Evolutionary conservation across 1,140 invertebrate genomes (phyloP).

Genomic region (Stegodyphus mimosarum): DNA sequence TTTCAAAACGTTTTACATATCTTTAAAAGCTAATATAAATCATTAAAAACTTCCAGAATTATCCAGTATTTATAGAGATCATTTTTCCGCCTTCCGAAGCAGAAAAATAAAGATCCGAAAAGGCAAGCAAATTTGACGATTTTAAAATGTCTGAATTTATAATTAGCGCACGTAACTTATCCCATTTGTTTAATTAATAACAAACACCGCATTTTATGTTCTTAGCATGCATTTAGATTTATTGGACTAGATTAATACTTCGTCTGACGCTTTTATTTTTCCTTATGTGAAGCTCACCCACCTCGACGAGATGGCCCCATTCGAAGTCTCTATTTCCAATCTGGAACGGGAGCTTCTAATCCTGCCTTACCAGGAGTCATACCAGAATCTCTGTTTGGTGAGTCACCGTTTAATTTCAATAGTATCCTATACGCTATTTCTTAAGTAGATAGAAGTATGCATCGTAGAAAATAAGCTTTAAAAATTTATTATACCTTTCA

Average conservation of each 20-base stretch:
- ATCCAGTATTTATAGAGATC: too few relatives aligned
- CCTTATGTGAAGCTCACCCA: slow-evolving; percentile 30
- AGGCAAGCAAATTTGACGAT: too few relatives aligned
- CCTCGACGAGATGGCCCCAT: slow-evolving; percentile 19
- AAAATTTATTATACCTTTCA: background rate
- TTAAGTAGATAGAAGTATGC: background rate
- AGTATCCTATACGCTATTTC: background rate
- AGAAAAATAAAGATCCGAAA: too few relatives aligned
- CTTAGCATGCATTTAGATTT: too few relatives aligned
- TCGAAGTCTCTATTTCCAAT: slow-evolving; percentile 20
- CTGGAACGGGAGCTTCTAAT: background rate
- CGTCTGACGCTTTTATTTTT: background rate
- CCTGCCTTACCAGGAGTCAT: slow-evolving; percentile 31
- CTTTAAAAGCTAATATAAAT: too few relatives aligned
- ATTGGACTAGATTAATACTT: background rate
- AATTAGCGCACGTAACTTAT: too few relatives aligned
- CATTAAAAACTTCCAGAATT: too few relatives aligned
- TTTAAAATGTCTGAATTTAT: too few relatives aligned
- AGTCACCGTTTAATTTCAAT: background rate
- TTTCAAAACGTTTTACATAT: too few relatives aligned
- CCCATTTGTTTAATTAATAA: too few relatives aligned
- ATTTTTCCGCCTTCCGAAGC: too few relatives aligned
- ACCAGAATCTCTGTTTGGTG: slow-evolving; percentile 25
- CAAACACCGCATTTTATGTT: too few relatives aligned
- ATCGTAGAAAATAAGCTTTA: background rate